A percentile compares a stretch with the other conserved stretches of the same genome.
Conservation (phyloP, 2,888 invertebrate species). For the Ganaspis brasiliensis region DNA sequence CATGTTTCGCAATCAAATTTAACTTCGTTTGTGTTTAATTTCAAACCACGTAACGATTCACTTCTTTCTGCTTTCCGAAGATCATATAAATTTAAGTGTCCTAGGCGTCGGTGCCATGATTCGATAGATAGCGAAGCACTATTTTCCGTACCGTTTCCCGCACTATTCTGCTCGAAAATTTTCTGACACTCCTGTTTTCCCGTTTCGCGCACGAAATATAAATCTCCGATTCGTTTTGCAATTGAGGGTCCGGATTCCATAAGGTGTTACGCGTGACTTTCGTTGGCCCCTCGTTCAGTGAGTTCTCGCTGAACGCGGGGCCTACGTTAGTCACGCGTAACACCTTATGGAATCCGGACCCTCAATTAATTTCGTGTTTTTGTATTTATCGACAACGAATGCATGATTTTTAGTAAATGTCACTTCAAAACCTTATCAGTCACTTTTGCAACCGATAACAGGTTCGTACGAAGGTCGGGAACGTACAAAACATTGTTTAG, state of each 20-base stretch:
- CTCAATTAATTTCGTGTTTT: not conserved
- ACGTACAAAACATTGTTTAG: not conserved
- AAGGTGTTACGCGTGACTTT: too few species aligned
- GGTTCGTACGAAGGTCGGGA: not conserved
- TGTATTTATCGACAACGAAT: not conserved
- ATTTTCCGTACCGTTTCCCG: too few species aligned
- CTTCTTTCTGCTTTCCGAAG: conserved; percentile 29
- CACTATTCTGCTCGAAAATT: not conserved
- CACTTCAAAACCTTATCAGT: not conserved
- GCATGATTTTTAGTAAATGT: not conserved
- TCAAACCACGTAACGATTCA: conserved; percentile 28
- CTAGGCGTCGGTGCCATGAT: not conserved
- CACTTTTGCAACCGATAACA: not conserved
- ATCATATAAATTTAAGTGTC: too few species aligned
- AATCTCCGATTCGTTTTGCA: not conserved
- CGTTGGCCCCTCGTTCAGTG: too few species aligned
- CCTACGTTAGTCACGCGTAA: too few species aligned
- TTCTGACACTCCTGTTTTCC: not conserved
- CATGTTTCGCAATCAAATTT: conserved; percentile 47
- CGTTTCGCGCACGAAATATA: not conserved
- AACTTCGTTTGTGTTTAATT: not conserved
- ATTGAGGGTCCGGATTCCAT: too few species aligned
- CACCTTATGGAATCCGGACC: too few species aligned
- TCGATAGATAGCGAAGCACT: not conserved
- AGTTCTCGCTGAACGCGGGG: too few species aligned